Evolutionary conservation across 2,888 invertebrate genomes (phyloP).

Genomic region (Sceliomorpha sp.): DNA sequence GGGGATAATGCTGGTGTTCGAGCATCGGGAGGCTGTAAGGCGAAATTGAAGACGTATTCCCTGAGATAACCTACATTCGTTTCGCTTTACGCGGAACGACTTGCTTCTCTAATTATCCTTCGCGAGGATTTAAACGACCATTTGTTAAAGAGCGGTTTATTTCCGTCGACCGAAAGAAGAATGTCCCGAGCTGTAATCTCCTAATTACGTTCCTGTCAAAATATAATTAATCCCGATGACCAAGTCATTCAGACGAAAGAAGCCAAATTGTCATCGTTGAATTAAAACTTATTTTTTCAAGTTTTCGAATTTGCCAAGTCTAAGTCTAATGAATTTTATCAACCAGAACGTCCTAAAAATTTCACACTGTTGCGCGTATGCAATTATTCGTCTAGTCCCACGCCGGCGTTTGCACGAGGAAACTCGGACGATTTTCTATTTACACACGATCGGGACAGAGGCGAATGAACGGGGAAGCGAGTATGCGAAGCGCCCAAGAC

Average conservation of each 20-base stretch:
- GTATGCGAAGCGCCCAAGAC: slow-evolving; percentile 6
- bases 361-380: slow-evolving; percentile 16
- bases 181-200: too few relatives aligned
- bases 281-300: too few relatives aligned
- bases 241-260: too few relatives aligned
- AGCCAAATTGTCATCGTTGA: too few relatives aligned
- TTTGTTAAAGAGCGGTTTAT: too few relatives aligned
- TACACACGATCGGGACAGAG: slow-evolving; percentile 20
- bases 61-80: background rate
- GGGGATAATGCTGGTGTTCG: slow-evolving; percentile 14
- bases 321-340: too few relatives aligned
- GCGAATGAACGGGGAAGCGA: slow-evolving; percentile 8
- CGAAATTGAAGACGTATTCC: slow-evolving; percentile 1
- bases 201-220: too few relatives aligned
- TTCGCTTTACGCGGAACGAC: background rate
- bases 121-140: too few relatives aligned
- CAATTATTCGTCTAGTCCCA: slow-evolving; percentile 21
- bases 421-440: slow-evolving; percentile 30
- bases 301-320: too few relatives aligned
- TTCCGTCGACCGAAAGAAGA: too few relatives aligned
- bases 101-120: background rate
- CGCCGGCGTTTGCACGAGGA: slow-evolving; percentile 21
- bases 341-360: too few relatives aligned
- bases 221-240: background rate
- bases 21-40: background rate